Percentiles rank a stretch among this genome's conserved stretches.
Conservation (phyloP, 2,888 invertebrate genomes). For the Erebia aethiops region DNA sequence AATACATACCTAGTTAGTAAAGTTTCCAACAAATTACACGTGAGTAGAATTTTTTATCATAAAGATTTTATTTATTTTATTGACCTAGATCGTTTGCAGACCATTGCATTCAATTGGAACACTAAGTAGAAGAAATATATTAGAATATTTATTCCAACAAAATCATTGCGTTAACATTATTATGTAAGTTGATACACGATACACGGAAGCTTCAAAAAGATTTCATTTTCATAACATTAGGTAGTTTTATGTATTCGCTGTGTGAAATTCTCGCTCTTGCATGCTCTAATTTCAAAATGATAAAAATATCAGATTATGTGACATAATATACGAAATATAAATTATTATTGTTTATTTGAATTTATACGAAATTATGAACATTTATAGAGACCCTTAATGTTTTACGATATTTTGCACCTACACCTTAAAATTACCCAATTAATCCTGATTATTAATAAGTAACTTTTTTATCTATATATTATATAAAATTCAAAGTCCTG, state of each 20-base stretch:
- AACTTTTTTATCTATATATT: too few species aligned
- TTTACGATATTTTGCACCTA: conserved; percentile 25
- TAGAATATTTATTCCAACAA: conserved; percentile 14
- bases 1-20: neutral
- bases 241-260: conserved; percentile 10
- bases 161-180: conserved; percentile 12
- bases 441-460: conserved; percentile 32
- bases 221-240: conserved; percentile 16
- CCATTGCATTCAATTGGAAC: conserved; percentile 12
- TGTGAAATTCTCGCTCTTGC: conserved; percentile 23
- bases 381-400: conserved; percentile 22
- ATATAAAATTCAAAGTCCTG: too few species aligned
- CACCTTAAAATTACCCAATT: conserved; percentile 28
- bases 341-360: conserved; percentile 26
- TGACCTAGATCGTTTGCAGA: conserved; percentile 6
- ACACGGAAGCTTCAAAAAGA: conserved; percentile 15
- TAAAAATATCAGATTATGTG: too few species aligned
- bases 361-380: conserved; percentile 9
- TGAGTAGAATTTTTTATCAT: neutral
- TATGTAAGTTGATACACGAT: conserved; percentile 15
- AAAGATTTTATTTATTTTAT: neutral
- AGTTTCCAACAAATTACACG: neutral
- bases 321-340: too few species aligned
- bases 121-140: too few species aligned
- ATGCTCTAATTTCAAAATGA: conserved; percentile 34